These are phyloP conservation scores for Seladonia tumulorum DNA, from an alignment of 2,888 invertebrate species.

Conservation along the genomic window DNA sequence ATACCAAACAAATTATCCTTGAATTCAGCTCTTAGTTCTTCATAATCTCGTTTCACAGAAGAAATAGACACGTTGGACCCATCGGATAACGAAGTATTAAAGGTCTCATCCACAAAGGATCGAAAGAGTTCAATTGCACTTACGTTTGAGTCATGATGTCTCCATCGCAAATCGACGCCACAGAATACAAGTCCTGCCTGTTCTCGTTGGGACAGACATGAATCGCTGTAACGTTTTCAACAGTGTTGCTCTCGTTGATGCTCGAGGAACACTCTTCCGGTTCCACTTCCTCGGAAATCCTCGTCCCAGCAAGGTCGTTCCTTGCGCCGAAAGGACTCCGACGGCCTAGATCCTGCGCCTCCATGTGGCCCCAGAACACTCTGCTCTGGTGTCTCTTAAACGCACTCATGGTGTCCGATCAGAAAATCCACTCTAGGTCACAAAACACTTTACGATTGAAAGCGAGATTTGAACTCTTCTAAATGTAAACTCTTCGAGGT, in stretches of 20 bases:
- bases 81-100: not conserved
- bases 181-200: constrained; percentile 21
- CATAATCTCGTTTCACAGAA: not conserved
- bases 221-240: constrained; percentile 66
- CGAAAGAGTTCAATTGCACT: constrained; percentile 18
- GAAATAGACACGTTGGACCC: not conserved
- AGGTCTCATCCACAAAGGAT: not conserved
- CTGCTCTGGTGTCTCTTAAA: constrained; percentile 81
- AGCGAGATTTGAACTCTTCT: not conserved
- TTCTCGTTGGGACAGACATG: constrained; percentile 45
- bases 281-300: constrained; percentile 32
- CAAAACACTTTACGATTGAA: not conserved
- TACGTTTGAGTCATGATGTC: constrained; percentile 52
- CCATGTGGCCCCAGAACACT: constrained; percentile 82
- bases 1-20: too few relatives aligned
- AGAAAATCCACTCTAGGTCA: not conserved
- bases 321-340: constrained; percentile 28
- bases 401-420: constrained; percentile 74
- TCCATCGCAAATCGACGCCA: constrained; percentile 24
- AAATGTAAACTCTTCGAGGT: too few relatives aligned
- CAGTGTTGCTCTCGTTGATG: constrained; percentile 54
- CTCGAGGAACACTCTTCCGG: constrained; percentile 58
- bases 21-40: not conserved
- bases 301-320: constrained; percentile 31
- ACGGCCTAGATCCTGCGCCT: constrained; percentile 71